phyloP scores from a whole-genome alignment of 2,113 vertebrate genomes.

The Illadopsis cleaveri region DNA sequence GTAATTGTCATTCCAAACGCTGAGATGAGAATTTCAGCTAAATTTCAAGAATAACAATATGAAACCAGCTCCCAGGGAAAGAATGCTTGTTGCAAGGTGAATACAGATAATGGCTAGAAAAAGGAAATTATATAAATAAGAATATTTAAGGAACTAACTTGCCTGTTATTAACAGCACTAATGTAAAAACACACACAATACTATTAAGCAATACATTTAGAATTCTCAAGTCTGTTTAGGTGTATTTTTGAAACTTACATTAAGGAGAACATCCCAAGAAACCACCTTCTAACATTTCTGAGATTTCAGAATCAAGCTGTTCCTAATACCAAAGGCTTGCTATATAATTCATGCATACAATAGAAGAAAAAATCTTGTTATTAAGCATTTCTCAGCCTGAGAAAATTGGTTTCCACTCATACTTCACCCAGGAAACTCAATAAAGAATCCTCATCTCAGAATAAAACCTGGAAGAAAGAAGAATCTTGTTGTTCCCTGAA shows the following conservation, averaged over 20 bases:
- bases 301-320: not conserved
- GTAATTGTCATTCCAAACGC: not conserved
- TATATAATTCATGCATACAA: not conserved
- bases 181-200: not conserved
- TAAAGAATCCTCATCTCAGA: not conserved
- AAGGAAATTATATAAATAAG: not conserved
- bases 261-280: not conserved
- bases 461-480: not conserved
- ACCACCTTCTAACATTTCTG: not conserved
- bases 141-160: not conserved
- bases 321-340: not conserved
- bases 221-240: not conserved
- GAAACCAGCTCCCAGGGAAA: not conserved
- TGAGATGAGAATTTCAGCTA: not conserved
- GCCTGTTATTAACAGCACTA: not conserved
- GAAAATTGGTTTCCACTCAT: not conserved
- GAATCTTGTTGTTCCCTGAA: not conserved
- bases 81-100: not conserved
- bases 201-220: not conserved
- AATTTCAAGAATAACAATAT: not conserved
- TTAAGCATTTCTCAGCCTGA: not conserved
- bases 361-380: not conserved
- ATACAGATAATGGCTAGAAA: not conserved
- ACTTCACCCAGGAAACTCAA: not conserved
- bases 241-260: not conserved